Base-by-base conservation (phyloP, 1,140 invertebrate species). In the Aphidius ervi region DNA sequence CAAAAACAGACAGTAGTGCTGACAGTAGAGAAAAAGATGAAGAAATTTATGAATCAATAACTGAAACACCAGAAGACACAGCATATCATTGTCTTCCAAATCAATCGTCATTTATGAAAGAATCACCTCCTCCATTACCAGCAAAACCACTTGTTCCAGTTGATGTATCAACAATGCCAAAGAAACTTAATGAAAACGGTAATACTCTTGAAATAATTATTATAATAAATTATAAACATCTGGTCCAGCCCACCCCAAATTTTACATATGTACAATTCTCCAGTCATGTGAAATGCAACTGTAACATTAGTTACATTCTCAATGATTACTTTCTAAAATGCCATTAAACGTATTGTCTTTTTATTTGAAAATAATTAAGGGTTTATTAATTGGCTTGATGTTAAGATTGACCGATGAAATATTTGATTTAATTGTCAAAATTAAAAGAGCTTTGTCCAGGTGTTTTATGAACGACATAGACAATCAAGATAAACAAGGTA, bases 11-110 rank as follows among this genome's bases (percentile, higher is more conserved):
- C 6, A 74, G 69, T 20, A 61, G 67, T 8, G 62, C 67, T 0
- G 63, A 58, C 2, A 75, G 75, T 41, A 58, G 70, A 9, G 72
- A 79, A 1, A 72, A 70, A 6, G 69, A 64, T 0, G 74, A 74
- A 23, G 71, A 77, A 31, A 76, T 79, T 65, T 79, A 79, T 20
- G 75, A 77, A 61, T 75, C 70, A 0, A 78, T 79, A 6, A 78
- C 67, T 0, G 76, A 79, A 66, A 54, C 58, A 46, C 67, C 69
- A 1, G 70, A 76, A 5, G 72, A 76, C n/a, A 69, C 65, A 49
- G 63, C 47, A 0, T 67, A 69, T 53, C 68, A 71, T 46, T 43
- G 64, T 37, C 67, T 58, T n/a, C 65, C 67, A 6, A 64, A 66
- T 47, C 53, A 62, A 8, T 63, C n/a, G 46, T 42, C 45, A 37